Evolutionary conservation across 1,140 invertebrate genomes (phyloP), one percentile per base, ranked within the genome.

Genomic region (Saxidomus purpurata): DNA sequence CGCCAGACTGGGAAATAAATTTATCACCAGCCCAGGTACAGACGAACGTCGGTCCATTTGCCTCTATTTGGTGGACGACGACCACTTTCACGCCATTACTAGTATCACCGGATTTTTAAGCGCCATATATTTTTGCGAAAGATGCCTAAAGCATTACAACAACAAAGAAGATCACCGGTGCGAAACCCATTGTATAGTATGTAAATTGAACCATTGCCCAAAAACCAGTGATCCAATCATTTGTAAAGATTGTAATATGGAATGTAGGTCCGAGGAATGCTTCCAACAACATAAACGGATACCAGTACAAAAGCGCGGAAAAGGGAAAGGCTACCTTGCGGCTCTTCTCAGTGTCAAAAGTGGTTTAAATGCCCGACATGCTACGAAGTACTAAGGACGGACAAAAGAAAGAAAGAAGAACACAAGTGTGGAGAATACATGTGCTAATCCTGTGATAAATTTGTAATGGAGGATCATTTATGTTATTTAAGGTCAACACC

Each of bases 71-170:
- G 28, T 81, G 49, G 55, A 81, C 31, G 31, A 81, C 79, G 55
- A 81, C 55, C 79, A 81, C 31, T 59, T 59, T 81, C 52, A 81
- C 59, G 79, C 59, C 55, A 81, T 81, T 34, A 40, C 34, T 15
- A 61, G 36, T n/a, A 81, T 81, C 25, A 81, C 79, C 1, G 79
- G 52, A 17, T 61, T 61, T 22, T 81, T 81, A 1, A 61, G 52
- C 55, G 13, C 79, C 0, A n/a, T n/a, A 11, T 81, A 81, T n/a
- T 81, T 81, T 25, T 81, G 52, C 38, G 13, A 34, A 6, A 22
- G 22, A 38, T 81, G 79, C 31, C 34, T 81, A 0, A 38, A 61
- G 22, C 79, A 81, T 36, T 81, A 81, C 38, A 31, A 63, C 38
- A 22, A 81, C 31, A 81, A 25, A 55, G 36, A 55, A 25, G 19